These are phyloP conservation scores for Leptinotarsa haldemani DNA, from an alignment of 2,888 invertebrate species.

Conservation along the genomic window DNA sequence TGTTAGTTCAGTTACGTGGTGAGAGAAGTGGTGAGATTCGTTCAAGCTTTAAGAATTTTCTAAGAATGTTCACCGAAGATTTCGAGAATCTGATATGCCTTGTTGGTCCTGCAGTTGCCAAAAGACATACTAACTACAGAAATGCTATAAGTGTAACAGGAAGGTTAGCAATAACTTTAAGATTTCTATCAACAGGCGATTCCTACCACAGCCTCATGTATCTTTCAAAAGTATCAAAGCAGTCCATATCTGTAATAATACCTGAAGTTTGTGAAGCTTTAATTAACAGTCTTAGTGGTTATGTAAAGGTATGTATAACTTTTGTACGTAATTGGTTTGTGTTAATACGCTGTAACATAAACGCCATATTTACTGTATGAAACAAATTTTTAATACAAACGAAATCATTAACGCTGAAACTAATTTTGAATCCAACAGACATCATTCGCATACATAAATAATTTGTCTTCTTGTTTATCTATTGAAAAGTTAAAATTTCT, in stretches of 20 bases:
- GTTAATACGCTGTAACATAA: conserved; percentile 24
- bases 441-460: conserved; percentile 27
- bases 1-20: conserved; percentile 30
- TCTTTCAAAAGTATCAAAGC: conserved; percentile 28
- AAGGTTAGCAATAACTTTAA: neutral
- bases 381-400: conserved; percentile 4
- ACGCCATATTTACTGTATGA: conserved; percentile 23
- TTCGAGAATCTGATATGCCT: conserved; percentile 34
- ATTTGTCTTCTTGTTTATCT: conserved; percentile 27
- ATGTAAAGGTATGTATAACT: conserved; percentile 23
- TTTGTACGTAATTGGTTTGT: conserved; percentile 23
- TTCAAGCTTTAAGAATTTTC: conserved; percentile 26
- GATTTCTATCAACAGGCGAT: conserved; percentile 24
- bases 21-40: conserved; percentile 22
- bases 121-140: conserved; percentile 24
- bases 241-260: conserved; percentile 29
- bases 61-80: conserved; percentile 29
- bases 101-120: conserved; percentile 32
- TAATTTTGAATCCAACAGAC: conserved; percentile 22
- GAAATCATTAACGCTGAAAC: neutral
- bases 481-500: conserved; percentile 24
- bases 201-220: conserved; percentile 29
- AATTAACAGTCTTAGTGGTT: conserved; percentile 13
- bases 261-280: conserved; percentile 23
- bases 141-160: conserved; percentile 11